A percentile compares a stretch with the other conserved stretches of the same genome.
phyloP scores from a whole-genome alignment of 2,888 invertebrate genomes.

The Anagyrus pseudococci region DNA sequence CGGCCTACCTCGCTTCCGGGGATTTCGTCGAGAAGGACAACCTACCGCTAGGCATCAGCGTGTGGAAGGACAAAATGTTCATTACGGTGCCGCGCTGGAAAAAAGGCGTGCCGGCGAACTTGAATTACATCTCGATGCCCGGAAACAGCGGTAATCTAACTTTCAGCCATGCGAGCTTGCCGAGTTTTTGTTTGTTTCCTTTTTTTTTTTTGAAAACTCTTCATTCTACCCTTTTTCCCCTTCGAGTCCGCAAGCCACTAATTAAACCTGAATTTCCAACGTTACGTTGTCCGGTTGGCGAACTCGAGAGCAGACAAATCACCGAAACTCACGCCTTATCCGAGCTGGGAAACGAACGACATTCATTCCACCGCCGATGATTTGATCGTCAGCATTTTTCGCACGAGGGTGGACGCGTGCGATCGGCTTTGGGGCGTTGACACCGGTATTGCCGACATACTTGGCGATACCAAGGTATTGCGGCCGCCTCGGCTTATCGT shows the following conservation, averaged over 20 bases:
- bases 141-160: constrained; percentile 36
- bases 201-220: too few relatives aligned
- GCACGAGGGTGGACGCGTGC: constrained; percentile 76
- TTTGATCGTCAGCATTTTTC: constrained; percentile 76
- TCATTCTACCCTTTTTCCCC: too few relatives aligned
- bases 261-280: neutral
- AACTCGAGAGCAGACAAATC: constrained; percentile 62
- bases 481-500: constrained; percentile 70
- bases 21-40: constrained; percentile 74
- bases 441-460: constrained; percentile 78
- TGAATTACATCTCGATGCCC: constrained; percentile 66
- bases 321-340: constrained; percentile 77
- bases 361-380: constrained; percentile 67
- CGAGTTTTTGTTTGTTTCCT: too few relatives aligned
- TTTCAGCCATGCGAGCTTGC: constrained; percentile 15
- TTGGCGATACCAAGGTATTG: constrained; percentile 64
- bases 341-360: constrained; percentile 79
- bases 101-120: constrained; percentile 69
- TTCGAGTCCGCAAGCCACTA: neutral
- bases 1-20: constrained; percentile 62
- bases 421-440: constrained; percentile 86
- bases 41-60: constrained; percentile 72
- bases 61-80: constrained; percentile 72
- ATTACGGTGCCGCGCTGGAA: constrained; percentile 75
- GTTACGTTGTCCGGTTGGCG: too few relatives aligned